Conservation (phyloP, 2,113 vertebrate species). For the Stigmatopora nigra region DNA sequence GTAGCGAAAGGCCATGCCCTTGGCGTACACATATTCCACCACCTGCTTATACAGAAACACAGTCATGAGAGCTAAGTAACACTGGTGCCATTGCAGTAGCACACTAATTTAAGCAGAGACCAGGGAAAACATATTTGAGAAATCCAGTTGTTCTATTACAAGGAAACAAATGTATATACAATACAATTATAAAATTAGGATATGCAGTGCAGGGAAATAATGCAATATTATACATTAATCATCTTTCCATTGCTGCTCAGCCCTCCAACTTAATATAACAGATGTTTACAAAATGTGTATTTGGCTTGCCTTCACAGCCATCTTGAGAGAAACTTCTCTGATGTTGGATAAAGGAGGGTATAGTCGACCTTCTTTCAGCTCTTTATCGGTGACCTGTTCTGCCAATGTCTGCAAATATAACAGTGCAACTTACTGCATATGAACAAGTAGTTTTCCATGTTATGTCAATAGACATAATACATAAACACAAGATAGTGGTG, state of each 20-base stretch:
- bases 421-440: constrained; percentile 8
- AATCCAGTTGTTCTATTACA: not conserved
- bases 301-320: constrained; percentile 82
- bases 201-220: not conserved
- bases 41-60: constrained; percentile 63
- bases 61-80: not conserved
- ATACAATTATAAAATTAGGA: not conserved
- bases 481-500: no score
- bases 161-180: not conserved
- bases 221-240: no score
- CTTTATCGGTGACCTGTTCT: constrained; percentile 80
- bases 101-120: not conserved
- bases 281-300: not conserved
- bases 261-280: no score
- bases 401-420: constrained; percentile 71
- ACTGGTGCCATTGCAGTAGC: not conserved
- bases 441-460: not conserved
- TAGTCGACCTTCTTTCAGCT: constrained; percentile 81
- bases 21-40: constrained; percentile 84
- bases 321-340: constrained; percentile 90
- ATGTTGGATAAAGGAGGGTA: constrained; percentile 90
- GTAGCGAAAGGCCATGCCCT: constrained; percentile 93
- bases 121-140: no score
- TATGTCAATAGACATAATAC: no score
- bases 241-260: no score